These are phyloP conservation scores for Muntiacus reevesi DNA, from an alignment of 2,113 vertebrate species.

Conservation along the genomic window DNA sequence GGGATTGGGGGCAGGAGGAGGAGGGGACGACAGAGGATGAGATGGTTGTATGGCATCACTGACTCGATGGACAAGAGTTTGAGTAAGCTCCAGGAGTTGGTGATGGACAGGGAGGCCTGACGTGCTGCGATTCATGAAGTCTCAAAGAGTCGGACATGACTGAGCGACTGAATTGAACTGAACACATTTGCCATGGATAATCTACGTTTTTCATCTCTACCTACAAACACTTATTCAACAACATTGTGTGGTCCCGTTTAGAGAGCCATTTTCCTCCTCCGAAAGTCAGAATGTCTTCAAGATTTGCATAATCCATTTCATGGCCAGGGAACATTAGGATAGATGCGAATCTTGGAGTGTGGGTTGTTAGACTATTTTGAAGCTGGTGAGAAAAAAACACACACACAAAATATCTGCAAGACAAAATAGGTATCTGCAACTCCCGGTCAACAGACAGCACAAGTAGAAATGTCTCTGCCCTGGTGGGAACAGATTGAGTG, in stretches of 20 bases:
- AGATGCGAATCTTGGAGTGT: background rate
- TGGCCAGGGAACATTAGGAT: background rate
- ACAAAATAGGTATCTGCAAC: background rate
- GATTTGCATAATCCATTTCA: background rate
- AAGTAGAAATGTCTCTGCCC: background rate
- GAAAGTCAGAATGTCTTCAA: background rate
- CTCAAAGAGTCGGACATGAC: too few species aligned
- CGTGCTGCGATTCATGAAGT: too few species aligned
- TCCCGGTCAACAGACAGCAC: background rate
- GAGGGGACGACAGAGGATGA: too few species aligned
- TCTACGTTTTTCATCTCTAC: background rate
- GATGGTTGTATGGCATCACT: too few species aligned
- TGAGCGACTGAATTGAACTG: too few species aligned
- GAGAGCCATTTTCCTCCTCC: background rate
- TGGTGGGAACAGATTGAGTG: constrained; percentile 8
- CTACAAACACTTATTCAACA: background rate
- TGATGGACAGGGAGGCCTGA: too few species aligned
- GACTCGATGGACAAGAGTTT: too few species aligned
- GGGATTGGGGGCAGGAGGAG: too few species aligned
- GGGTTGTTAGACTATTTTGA: background rate
- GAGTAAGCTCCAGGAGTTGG: too few species aligned
- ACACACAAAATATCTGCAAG: background rate
- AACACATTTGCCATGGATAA: background rate
- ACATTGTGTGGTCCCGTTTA: too few species aligned
- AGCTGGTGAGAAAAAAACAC: background rate